Base-by-base conservation (phyloP, 2,797 vertebrate genomes). In the Pseudochromis fuscus region DNA sequence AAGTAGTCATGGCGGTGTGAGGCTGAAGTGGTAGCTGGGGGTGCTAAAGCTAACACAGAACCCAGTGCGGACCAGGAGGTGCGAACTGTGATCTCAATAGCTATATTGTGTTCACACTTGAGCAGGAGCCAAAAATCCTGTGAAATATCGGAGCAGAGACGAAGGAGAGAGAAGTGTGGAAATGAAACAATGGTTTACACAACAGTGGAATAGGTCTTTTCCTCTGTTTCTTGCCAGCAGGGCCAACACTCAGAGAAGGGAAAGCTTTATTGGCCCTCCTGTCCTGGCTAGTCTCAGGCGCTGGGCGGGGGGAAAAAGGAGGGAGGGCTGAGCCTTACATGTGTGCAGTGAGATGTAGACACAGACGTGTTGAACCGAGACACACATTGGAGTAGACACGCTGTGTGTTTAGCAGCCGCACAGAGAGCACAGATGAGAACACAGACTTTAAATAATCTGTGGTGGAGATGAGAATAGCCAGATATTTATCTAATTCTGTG, bases 141-240 rank as follows among this genome's bases (percentile, higher is more conserved):
- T 85, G 87, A 93, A 92, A 93, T 91, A 90, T 93, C 91, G 88
- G 87, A 81, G 88, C 35, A 73, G 68, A 83, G 81, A 80, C 81
- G 68, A 77, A 51, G 83, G 67, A 82, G 78, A 77, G 77, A 87
- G 86, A 86, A 85, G 87, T 88, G 84, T 87, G 82, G 87, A 94
- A 91, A 87, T 92, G 88, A 93, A 93, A 94, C 90, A 94, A 93
- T 92, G 90, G 85, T 93, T 94, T 92, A 90, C 88, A 93, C 89
- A 90, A 91, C 90, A 91, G 87, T 83, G 80, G 90, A 93, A 92
- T 79, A 75, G 88, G 80, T 81, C 75, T 80, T 92, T 92, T 93
- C 89, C 89, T 93, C 81, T 85, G 71, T 81, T 84, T 83, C 87
- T 81, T 72, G 63, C 89, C 89, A 86, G 83, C 73, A 75, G 78